phyloP scores from a whole-genome alignment of 1,140 invertebrate genomes.

The Platorchestia sp. region DNA sequence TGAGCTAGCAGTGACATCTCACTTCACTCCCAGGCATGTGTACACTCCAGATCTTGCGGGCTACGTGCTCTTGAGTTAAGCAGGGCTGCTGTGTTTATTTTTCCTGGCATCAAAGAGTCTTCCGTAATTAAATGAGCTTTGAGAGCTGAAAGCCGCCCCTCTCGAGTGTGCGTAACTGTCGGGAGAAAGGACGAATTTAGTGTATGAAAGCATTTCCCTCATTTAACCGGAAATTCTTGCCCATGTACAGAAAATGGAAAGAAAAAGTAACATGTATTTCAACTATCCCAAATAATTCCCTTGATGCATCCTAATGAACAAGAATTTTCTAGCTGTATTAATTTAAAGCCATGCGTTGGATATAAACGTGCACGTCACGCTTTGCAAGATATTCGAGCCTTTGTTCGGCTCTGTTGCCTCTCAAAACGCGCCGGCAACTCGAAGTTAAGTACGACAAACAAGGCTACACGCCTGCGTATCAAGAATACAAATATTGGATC shows the following conservation, averaged over 20 bases:
- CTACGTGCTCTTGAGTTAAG: neutral
- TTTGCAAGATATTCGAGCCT: neutral
- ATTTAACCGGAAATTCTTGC: too few relatives aligned
- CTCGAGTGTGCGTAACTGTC: neutral
- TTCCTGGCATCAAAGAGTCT: neutral
- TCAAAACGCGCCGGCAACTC: neutral
- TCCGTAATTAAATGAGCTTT: neutral
- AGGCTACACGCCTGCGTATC: conserved; percentile 19
- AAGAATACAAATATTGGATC: conserved; percentile 45
- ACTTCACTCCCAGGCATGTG: too few relatives aligned
- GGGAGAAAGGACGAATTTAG: neutral
- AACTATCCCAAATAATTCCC: neutral
- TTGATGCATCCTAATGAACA: neutral
- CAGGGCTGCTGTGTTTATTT: neutral
- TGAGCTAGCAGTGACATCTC: too few relatives aligned
- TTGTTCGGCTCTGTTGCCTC: neutral
- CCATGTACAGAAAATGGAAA: neutral
- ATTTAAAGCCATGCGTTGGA: neutral
- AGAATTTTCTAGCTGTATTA: neutral
- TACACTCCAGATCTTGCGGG: too few relatives aligned
- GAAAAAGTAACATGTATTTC: neutral
- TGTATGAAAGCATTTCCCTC: neutral
- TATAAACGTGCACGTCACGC: neutral
- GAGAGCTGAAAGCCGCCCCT: neutral
- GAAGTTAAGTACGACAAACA: conserved; percentile 40